Base-by-base conservation (phyloP, 2,888 invertebrate species). In the Peribatodes rhomboidaria region DNA sequence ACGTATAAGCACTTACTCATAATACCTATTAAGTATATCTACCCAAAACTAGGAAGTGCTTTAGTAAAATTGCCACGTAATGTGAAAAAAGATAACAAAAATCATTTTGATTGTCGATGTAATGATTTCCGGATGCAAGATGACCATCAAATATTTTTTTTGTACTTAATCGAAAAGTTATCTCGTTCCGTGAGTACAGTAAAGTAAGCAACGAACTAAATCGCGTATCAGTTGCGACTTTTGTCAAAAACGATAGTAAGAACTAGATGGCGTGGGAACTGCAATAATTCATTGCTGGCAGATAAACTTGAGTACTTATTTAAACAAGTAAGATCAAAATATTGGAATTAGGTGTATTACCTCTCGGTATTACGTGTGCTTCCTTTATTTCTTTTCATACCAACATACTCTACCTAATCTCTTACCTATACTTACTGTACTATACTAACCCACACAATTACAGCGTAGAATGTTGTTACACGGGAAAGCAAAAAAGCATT, bases 111-210 rank as follows among this genome's bases (percentile, higher is more conserved):
- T 35, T 35, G 6, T 11, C 35, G 35, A 35, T 11, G 1, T 11
- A 33, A 50, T 33, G 33, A 49, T 49, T 46, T 27, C 27, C n/a
- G 49, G n/a, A 49, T 33, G 14, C 47, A 35, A 44, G 42, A 59
- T 59, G 14, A 44, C 39, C 14, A 13, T 52, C 39, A 56, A 8
- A 61, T 33, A 53, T 20, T 39, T 39, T 50, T 41, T 52, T 61
- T n/a, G n/a, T n/a, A n/a, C n/a, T n/a, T 41, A 41, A 42, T 49
- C 13, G 13, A 16, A 56, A 58, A 61, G 39, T 61, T 61, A 58
- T 68, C 55, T 64, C 41, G 49, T 68, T 33, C 56, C 52, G 49
- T n/a, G 9, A 35, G 11, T 7, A 35, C 35, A 35, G 10, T 67
- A 57, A n/a, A n/a, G 3, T 27, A 4, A 27, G 27, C 27, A 27